Evolutionary conservation across 2,113 vertebrate species (phyloP), one percentile per base, ranked within the genome.

Genomic region (Sula dactylatra): DNA sequence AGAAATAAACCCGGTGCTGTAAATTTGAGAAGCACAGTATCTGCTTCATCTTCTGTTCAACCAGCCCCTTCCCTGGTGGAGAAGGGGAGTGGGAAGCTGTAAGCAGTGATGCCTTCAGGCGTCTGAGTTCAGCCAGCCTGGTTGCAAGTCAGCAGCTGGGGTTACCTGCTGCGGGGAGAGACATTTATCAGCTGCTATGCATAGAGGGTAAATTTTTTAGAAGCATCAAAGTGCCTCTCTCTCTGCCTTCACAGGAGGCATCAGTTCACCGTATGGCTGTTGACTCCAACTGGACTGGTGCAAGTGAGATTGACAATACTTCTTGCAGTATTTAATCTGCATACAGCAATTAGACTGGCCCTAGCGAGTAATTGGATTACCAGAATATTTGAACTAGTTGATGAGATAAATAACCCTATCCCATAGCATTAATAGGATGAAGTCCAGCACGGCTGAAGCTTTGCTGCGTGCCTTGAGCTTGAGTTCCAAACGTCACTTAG

Each of bases 391-490:
- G 38, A 93, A 65, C 76, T 89, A 69, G 26, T 45, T 59, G 61
- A 47, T 71, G 61, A 91, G 84, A 89, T 90, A 91, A 91, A 93
- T 82, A 84, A 26, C 52, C 32, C 36, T 76, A 47, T 78, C 67
- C 38, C 38, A 27, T 16, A 54, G 40, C 44, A 76, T 85, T 89
- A 91, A 65, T 29, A 91, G 65, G 84, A 79, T 85, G 36, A 90
- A 90, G 66, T 87, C 84, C 74, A 72, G 69, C 21, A 6, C 0
- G 7, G 36, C 61, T 65, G 69, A 82, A 89, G 64, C 73, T 91
- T 91, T 55, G 34, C n/a, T 5, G 3, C 13, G 10, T 66, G 72
- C 55, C 47, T 38, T 86, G 40, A 64, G 13, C 50, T 67, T 73
- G 38, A 78, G 59, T 61, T 96, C 34, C 44, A 72, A 6, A 49